Conservation (phyloP, 2,797 vertebrate species). For the Microchirus variegatus region DNA sequence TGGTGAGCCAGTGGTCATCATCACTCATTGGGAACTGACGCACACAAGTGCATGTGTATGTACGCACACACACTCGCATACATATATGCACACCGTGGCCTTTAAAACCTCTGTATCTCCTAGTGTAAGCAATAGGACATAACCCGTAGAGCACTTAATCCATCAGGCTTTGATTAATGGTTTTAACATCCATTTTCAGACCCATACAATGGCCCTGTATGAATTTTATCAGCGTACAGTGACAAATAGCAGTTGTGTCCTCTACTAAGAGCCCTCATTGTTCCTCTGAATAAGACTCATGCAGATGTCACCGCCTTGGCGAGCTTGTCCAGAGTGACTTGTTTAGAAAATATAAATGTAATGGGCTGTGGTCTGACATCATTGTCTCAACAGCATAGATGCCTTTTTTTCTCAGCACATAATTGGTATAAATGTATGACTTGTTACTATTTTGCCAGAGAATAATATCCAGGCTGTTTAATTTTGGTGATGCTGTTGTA, state of each 20-base stretch:
- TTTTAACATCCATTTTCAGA: slow-evolving; percentile 76
- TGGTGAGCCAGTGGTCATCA: slow-evolving; percentile 69
- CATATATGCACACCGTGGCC: slow-evolving; percentile 37
- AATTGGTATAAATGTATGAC: slow-evolving; percentile 72
- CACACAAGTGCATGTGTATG: slow-evolving; percentile 54
- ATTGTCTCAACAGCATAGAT: slow-evolving; percentile 71
- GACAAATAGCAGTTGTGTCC: slow-evolving; percentile 85
- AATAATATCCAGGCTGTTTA: slow-evolving; percentile 50
- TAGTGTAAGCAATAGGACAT: slow-evolving; percentile 61
- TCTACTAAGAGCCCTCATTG: slow-evolving; percentile 82
- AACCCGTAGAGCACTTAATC: slow-evolving; percentile 67
- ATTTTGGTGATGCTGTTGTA: slow-evolving; percentile 8
- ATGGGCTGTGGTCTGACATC: slow-evolving; percentile 70
- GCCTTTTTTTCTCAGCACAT: slow-evolving; percentile 69
- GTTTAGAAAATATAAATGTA: slow-evolving; percentile 78
- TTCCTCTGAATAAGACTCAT: slow-evolving; percentile 66
- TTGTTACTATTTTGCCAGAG: slow-evolving; percentile 64
- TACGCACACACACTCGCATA: slow-evolving; percentile 19
- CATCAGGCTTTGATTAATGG: slow-evolving; percentile 77
- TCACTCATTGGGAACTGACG: slow-evolving; percentile 67
- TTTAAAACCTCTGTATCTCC: slow-evolving; percentile 69
- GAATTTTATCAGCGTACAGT: slow-evolving; percentile 83
- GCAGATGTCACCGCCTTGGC: slow-evolving; percentile 75
- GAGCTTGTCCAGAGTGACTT: slow-evolving; percentile 59
- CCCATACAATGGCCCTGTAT: slow-evolving; percentile 75